phyloP scores from a whole-genome alignment of 2,797 vertebrate species.

The Threskiornis aethiopicus region DNA sequence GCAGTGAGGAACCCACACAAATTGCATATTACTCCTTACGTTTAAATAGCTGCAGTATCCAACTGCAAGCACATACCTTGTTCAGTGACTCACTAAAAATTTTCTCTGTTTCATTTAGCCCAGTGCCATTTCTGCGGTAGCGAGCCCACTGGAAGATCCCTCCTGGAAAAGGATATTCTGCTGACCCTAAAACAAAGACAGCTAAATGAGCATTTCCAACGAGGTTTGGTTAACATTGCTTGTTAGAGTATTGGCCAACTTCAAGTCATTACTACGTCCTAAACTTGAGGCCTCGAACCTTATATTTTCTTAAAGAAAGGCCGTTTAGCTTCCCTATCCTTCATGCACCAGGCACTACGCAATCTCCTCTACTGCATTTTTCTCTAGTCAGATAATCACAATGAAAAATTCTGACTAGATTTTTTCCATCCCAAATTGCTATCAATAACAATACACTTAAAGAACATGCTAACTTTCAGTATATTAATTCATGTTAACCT shows the following conservation, averaged over 20 bases:
- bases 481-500: background rate
- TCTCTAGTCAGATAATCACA: background rate
- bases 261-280: background rate
- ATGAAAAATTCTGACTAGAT: background rate
- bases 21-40: background rate
- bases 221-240: background rate
- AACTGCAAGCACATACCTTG: constrained; percentile 1
- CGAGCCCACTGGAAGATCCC: constrained; percentile 72
- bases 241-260: background rate
- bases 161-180: constrained; percentile 61
- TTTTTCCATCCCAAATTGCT: background rate
- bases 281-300: background rate
- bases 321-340: background rate
- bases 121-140: constrained; percentile 37
- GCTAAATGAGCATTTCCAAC: background rate
- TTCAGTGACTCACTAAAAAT: constrained; percentile 68
- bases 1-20: background rate
- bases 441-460: background rate
- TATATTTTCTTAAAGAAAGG: background rate
- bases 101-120: constrained; percentile 49
- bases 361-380: background rate
- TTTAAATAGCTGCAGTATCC: background rate
- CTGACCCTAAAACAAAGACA: constrained; percentile 54
- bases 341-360: background rate
- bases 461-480: background rate